Evolutionary conservation across 2,888 invertebrate species (phyloP).

Genomic region (Lordiphosa fenestrarum): DNA sequence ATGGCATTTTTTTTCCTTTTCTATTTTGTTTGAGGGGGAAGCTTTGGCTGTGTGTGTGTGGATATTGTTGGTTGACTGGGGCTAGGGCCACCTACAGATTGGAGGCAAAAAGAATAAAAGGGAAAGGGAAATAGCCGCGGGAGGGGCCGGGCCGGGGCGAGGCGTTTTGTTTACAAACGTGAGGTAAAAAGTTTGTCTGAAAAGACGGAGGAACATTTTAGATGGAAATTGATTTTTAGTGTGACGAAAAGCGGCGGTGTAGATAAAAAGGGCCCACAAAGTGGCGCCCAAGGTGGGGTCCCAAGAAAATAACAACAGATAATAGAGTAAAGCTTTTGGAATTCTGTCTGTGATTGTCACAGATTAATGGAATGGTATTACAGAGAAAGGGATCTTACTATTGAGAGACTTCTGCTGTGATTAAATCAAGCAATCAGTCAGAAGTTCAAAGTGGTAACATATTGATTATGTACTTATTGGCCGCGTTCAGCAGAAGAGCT

Average conservation of each 20-base stretch:
- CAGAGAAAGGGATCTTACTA: no score
- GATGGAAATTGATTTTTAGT: slow-evolving; percentile 67
- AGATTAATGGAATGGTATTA: no score
- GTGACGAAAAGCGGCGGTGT: slow-evolving; percentile 53
- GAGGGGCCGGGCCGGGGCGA: slow-evolving; percentile 14
- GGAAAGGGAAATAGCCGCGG: slow-evolving; percentile 17
- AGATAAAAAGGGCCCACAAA: slow-evolving; percentile 25
- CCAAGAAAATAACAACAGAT: neutral
- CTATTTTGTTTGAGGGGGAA: neutral
- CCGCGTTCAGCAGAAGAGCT: no score
- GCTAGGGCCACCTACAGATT: slow-evolving; percentile 1
- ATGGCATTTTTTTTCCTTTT: slow-evolving; percentile 30
- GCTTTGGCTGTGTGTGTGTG: slow-evolving; percentile 10
- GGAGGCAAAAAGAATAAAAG: slow-evolving; percentile 7
- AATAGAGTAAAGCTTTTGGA: neutral
- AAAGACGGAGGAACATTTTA: slow-evolving; percentile 51
- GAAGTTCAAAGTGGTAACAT: no score
- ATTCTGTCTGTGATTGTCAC: neutral
- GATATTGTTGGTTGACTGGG: slow-evolving; percentile 10
- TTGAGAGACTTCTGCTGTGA: no score
- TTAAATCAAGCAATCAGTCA: no score
- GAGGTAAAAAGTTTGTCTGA: slow-evolving; percentile 45
- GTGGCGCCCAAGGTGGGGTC: slow-evolving; percentile 15
- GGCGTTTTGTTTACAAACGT: slow-evolving; percentile 68
- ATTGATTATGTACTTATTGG: no score